phyloP scores from a whole-genome alignment of 2,797 vertebrate species.

The Champsocephalus esox region DNA sequence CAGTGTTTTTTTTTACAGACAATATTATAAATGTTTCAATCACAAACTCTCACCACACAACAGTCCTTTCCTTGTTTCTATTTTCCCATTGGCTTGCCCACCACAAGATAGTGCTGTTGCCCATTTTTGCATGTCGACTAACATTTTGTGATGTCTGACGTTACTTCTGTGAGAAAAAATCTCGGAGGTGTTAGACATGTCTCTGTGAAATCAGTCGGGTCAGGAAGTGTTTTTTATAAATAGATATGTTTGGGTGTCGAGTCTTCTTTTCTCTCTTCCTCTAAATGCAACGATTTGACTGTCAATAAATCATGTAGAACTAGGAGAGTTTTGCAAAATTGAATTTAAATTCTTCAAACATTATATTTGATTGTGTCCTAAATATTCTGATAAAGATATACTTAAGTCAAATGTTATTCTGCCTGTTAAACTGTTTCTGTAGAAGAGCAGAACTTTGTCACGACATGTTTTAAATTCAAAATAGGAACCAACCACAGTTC shows the following conservation, averaged over 20 bases:
- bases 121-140: neutral
- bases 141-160: neutral
- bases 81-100: neutral
- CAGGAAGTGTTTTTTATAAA: neutral
- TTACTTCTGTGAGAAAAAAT: neutral
- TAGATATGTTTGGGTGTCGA: neutral
- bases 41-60: neutral
- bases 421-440: neutral
- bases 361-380: neutral
- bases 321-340: neutral
- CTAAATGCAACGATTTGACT: neutral
- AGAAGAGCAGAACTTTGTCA: neutral
- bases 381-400: neutral
- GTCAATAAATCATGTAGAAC: neutral
- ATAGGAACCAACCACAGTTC: neutral
- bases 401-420: neutral
- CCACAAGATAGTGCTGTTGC: conserved; percentile 51
- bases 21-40: neutral
- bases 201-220: neutral
- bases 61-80: neutral
- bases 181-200: neutral
- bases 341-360: neutral
- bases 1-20: neutral
- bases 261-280: neutral
- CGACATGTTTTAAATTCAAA: neutral